phyloP scores from a whole-genome alignment of 2,888 invertebrate species.

The Aricia artaxerxes region DNA sequence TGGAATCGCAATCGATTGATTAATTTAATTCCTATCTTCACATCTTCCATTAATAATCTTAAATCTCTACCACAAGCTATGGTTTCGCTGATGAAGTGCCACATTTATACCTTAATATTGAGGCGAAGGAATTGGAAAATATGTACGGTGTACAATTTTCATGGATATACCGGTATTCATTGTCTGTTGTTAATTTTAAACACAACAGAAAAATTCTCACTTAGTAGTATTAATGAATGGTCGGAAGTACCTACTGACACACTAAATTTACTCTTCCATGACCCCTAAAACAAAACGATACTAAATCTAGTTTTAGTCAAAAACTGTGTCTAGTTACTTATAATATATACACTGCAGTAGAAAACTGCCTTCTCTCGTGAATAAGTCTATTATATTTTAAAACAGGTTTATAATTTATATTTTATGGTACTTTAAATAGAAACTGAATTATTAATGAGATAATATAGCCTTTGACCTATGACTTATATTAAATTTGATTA shows the following conservation, averaged over 20 bases:
- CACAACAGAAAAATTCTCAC: neutral
- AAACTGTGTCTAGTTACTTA: neutral
- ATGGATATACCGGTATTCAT: neutral
- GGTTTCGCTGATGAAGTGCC: too few relatives aligned
- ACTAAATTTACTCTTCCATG: slow-evolving; percentile 1
- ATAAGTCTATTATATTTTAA: neutral
- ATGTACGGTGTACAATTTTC: neutral
- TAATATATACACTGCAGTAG: neutral
- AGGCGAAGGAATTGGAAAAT: neutral
- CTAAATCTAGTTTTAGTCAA: neutral
- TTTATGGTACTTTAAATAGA: slow-evolving; percentile 3
- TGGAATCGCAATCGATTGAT: too few relatives aligned
- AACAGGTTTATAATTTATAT: neutral
- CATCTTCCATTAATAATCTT: too few relatives aligned
- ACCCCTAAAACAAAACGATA: neutral
- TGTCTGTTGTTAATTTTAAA: neutral
- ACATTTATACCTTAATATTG: neutral
- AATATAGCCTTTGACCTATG: slow-evolving; percentile 10
- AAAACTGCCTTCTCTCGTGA: neutral
- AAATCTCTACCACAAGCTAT: too few relatives aligned
- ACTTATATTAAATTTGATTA: slow-evolving; percentile 9
- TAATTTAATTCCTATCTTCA: too few relatives aligned
- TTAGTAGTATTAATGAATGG: neutral
- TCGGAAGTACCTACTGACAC: neutral
- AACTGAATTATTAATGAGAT: slow-evolving; percentile 27